Percentiles rank a stretch among this genome's conserved stretches.
Conservation (phyloP, 1,140 invertebrate species). For the Ganaspis sp. region DNA sequence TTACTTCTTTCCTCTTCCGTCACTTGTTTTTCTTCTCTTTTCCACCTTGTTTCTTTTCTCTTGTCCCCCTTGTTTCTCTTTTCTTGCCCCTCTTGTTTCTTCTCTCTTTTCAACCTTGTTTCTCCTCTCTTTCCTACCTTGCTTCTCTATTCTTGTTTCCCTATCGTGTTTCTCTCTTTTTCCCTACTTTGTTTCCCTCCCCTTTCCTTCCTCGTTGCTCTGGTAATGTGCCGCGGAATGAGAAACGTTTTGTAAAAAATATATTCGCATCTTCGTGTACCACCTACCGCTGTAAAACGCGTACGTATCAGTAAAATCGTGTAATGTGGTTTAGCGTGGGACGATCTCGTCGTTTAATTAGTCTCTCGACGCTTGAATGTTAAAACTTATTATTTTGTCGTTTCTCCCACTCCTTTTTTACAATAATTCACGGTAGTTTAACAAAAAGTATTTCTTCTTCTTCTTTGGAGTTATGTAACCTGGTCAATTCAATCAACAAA, state of each 20-base stretch:
- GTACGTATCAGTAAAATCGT: conserved; percentile 49
- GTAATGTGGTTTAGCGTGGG: conserved; percentile 54
- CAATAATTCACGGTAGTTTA: background rate
- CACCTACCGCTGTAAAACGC: conserved; percentile 46
- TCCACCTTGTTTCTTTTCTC: no score
- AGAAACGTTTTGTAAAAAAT: conserved; percentile 75
- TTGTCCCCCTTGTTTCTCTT: conserved; percentile 57
- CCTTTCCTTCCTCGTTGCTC: conserved; percentile 59
- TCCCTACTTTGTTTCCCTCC: conserved; percentile 47
- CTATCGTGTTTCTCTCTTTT: conserved; percentile 56
- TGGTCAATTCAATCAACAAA: no score
- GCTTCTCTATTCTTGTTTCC: conserved; percentile 62
- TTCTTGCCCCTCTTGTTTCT: conserved; percentile 55
- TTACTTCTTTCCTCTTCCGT: no score
- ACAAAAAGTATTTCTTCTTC: background rate
- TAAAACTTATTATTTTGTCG: conserved; percentile 10
- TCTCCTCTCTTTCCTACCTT: conserved; percentile 46
- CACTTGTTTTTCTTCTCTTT: no score
- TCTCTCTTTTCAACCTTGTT: conserved; percentile 48
- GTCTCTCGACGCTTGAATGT: background rate
- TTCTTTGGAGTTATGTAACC: conserved; percentile 34
- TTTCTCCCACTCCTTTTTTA: background rate
- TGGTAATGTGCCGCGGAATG: conserved; percentile 72
- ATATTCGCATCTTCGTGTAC: conserved; percentile 70
- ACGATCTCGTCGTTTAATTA: conserved; percentile 55